Evolutionary conservation across 1,140 invertebrate genomes (phyloP), one percentile per base, ranked within the genome.

Genomic region (Coelopa frigida): DNA sequence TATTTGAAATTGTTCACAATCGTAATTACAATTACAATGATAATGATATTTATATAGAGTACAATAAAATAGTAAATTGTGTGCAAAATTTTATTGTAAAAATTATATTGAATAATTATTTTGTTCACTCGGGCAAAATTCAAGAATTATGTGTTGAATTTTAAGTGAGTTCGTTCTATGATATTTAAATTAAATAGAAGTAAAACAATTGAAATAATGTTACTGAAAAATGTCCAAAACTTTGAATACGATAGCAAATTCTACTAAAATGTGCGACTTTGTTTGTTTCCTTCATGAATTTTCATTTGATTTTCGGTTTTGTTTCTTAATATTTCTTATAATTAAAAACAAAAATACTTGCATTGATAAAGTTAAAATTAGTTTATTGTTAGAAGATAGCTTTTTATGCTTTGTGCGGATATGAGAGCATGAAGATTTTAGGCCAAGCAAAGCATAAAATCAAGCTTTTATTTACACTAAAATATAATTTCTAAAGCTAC

Each of bases 141-240:
- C 11, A 49, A 36, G 44, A 27, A 39, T 50, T 39, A 41, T 52
- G 12, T 51, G 17, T 44, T 44, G 35, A 44, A 29, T 18, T 31
- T 24, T 29, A 42, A 42, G 32, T 27, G n/a, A 42, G 21, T 20
- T 35, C 17, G 3, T 45, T 38, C 21, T 22, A 42, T 35, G 26
- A 36, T 23, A 46, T 35, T 51, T 38, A 39, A 48, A 10, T 27
- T 31, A 31, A 47, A 35, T 24, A 26, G 20, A 35, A 40, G 7
- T 12, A 44, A 49, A 23, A 44, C 32, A 17, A 55, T n/a, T n/a
- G n/a, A n/a, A n/a, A n/a, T n/a, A n/a, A n/a, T n/a, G n/a, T n/a
- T n/a, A n/a, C n/a, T n/a, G n/a, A 64, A 51, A 67, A 67, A 61
- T 67, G 60, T 67, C 63, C 63, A 68, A 62, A 68, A 68, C 64